Conservation (phyloP, 2,797 vertebrate species). For the Bryconaethiops microstoma region DNA sequence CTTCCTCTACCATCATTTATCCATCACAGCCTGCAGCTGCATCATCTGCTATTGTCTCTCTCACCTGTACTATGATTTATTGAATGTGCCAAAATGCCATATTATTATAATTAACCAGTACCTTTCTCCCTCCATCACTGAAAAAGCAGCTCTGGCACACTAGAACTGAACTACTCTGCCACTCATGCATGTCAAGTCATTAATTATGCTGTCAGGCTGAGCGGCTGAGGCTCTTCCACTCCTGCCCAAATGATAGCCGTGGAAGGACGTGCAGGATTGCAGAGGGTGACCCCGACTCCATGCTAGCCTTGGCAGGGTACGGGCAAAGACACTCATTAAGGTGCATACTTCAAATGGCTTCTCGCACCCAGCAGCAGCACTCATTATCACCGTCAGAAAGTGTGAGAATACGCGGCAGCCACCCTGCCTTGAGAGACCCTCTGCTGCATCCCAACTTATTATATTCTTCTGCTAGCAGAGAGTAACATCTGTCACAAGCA, state of each 20-base stretch:
- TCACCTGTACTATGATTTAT: conserved; percentile 64
- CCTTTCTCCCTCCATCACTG: conserved; percentile 43
- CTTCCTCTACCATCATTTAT: conserved; percentile 53
- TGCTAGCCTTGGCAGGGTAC: conserved; percentile 12
- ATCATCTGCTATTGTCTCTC: conserved; percentile 66
- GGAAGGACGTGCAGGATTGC: conserved; percentile 41
- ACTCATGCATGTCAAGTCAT: conserved; percentile 61
- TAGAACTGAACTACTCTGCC: conserved; percentile 50
- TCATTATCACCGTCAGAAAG: conserved; percentile 42
- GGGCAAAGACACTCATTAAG: conserved; percentile 37
- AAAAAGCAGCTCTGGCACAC: conserved; percentile 42
- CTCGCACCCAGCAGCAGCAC: conserved; percentile 36
- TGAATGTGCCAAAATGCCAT: conserved; percentile 55
- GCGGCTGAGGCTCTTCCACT: conserved; percentile 58
- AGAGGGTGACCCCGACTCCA: conserved; percentile 38
- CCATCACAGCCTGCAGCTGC: conserved; percentile 59
- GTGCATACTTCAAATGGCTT: conserved; percentile 42
- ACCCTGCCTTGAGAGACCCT: conserved; percentile 21
- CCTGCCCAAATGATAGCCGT: conserved; percentile 59
- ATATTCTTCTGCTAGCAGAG: not conserved
- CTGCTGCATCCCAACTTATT: conserved; percentile 23
- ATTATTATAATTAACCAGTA: conserved; percentile 70
- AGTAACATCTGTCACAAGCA: conserved; percentile 1
- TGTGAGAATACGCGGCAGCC: conserved; percentile 31
- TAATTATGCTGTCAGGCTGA: conserved; percentile 68